These are phyloP conservation scores for Agriotes lineatus DNA, from an alignment of 2,888 invertebrate species.

Conservation along the genomic window DNA sequence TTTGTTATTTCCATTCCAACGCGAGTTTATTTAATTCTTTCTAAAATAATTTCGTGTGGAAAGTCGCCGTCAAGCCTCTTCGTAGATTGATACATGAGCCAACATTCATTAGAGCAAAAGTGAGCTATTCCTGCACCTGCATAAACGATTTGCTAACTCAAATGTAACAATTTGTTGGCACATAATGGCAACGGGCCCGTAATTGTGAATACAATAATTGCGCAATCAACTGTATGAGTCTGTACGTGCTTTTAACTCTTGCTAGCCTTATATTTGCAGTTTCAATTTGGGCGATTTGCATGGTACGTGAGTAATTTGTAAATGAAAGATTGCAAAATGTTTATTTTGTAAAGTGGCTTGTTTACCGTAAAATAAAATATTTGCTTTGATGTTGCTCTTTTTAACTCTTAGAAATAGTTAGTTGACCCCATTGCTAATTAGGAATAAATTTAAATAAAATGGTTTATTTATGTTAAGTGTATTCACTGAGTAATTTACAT, in stretches of 20 bases:
- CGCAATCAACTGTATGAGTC: slow-evolving; percentile 6
- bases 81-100: too few species aligned
- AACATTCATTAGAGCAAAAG: too few species aligned
- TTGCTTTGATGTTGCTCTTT: background rate
- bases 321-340: background rate
- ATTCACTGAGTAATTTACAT: background rate
- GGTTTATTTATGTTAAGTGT: background rate
- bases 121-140: background rate
- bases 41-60: background rate
- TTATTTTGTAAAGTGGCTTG: background rate
- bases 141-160: slow-evolving; percentile 5
- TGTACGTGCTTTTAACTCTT: slow-evolving; percentile 3
- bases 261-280: slow-evolving; percentile 4
- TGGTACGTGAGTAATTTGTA: background rate
- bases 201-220: slow-evolving; percentile 1
- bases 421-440: background rate
- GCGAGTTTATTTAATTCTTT: background rate
- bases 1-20: too few species aligned
- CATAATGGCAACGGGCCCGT: background rate
- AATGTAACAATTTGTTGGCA: slow-evolving; percentile 10
- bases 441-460: background rate
- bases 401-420: background rate
- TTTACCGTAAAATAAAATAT: background rate
- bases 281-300: background rate
- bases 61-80: too few species aligned